A percentile compares a stretch with the other conserved stretches of the same genome.
Evolutionary conservation across 2,113 vertebrate species (phyloP).

Genomic region (Telmatochromis sp.): DNA sequence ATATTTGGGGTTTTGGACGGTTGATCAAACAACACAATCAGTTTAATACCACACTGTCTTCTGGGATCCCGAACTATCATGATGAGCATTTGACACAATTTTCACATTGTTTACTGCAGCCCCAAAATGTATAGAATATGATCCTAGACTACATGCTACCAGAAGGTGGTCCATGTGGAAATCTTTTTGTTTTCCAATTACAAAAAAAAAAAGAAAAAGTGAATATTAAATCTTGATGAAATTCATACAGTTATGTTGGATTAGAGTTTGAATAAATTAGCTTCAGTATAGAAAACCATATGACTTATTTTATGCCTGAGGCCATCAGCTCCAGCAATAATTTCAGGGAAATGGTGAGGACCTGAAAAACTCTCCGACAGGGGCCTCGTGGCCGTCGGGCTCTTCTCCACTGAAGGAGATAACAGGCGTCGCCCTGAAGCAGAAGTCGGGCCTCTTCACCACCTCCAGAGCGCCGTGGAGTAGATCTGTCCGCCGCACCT

Average conservation of each 20-base stretch:
- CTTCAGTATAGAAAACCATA: neutral
- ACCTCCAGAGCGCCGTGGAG: slow-evolving; percentile 9
- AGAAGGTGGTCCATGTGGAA: neutral
- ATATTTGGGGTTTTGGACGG: neutral
- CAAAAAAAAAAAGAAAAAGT: neutral
- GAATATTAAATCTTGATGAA: neutral
- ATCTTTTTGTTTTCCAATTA: neutral
- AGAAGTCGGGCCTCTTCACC: slow-evolving; percentile 35
- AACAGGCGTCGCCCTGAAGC: slow-evolving; percentile 28
- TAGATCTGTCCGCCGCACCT: slow-evolving; percentile 3
- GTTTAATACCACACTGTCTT: neutral
- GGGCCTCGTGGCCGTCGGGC: neutral
- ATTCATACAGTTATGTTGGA: neutral
- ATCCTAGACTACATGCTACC: neutral
- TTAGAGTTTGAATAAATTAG: neutral
- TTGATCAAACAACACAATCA: neutral
- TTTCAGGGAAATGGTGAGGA: neutral
- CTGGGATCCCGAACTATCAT: neutral
- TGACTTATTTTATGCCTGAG: neutral
- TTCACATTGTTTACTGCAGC: neutral
- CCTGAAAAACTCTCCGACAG: slow-evolving; percentile 65
- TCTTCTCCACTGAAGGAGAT: slow-evolving; percentile 50
- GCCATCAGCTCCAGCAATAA: neutral
- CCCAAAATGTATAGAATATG: neutral
- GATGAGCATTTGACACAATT: neutral